Conservation (phyloP, 2,797 vertebrate genomes). For the Antrozous pallidus region DNA sequence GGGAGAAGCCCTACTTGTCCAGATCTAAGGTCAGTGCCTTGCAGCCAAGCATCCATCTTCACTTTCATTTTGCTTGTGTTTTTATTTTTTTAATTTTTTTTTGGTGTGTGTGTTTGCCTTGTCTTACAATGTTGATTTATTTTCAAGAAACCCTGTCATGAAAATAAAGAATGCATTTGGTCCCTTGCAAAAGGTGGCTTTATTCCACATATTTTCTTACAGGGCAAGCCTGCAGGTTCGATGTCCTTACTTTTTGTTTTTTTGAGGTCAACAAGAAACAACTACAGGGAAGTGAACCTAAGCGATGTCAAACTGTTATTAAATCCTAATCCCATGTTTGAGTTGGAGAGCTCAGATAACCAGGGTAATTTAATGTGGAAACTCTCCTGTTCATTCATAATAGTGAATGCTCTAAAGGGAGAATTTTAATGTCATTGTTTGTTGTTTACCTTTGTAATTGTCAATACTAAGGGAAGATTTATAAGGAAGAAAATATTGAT, state of each 20-base stretch:
- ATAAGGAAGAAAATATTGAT: constrained; percentile 24
- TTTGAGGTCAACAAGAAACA: background rate
- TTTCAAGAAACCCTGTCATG: constrained; percentile 56
- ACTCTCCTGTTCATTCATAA: background rate
- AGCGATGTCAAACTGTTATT: background rate
- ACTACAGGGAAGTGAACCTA: background rate
- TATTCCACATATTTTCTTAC: background rate
- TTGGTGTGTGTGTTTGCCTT: background rate
- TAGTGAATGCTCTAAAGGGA: background rate
- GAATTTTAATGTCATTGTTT: background rate
- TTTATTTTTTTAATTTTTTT: too few relatives aligned
- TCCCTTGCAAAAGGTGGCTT: constrained; percentile 35
- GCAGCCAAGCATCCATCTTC: constrained; percentile 7
- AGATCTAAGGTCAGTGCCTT: background rate
- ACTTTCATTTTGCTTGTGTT: background rate
- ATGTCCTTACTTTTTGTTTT: background rate
- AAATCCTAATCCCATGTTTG: background rate
- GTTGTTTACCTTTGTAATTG: background rate
- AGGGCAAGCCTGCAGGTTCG: background rate
- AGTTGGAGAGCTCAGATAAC: background rate
- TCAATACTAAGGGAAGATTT: background rate
- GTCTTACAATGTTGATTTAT: constrained; percentile 58
- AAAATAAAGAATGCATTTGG: constrained; percentile 58
- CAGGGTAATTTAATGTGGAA: background rate
- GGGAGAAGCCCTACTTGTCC: background rate